Evolutionary conservation across 1,140 invertebrate species (phyloP).

Genomic region (Xylocopa sonorina): DNA sequence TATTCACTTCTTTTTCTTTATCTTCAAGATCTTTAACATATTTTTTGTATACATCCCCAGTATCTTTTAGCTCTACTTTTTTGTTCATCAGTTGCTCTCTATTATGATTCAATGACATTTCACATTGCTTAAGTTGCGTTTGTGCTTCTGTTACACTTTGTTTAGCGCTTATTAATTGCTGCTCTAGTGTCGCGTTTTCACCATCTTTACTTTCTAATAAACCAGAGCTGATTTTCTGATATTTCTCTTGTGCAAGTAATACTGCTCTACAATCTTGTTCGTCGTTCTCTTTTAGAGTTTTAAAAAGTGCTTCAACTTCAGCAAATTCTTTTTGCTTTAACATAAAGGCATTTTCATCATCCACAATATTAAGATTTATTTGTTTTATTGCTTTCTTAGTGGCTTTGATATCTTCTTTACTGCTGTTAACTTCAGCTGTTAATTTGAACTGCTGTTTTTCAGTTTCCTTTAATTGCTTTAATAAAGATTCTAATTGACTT

Average conservation of each 20-base stretch:
- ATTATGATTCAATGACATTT: conserved; percentile 89
- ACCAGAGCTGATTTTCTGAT: conserved; percentile 92
- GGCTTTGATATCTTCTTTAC: conserved; percentile 86
- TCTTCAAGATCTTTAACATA: conserved; percentile 86
- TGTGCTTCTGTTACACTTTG: conserved; percentile 88
- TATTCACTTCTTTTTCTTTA: conserved; percentile 85
- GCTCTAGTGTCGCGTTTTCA: conserved; percentile 92
- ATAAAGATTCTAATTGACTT: conserved; percentile 84
- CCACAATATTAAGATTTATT: conserved; percentile 86
- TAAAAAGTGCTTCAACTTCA: conserved; percentile 86
- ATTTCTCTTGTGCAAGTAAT: conserved; percentile 88
- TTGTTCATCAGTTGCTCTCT: conserved; percentile 87
- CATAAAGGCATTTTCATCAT: conserved; percentile 87
- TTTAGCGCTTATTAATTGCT: conserved; percentile 93
- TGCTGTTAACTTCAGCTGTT: conserved; percentile 86
- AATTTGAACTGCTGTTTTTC: conserved; percentile 88
- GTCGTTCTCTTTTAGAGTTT: conserved; percentile 87
- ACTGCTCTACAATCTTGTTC: conserved; percentile 87
- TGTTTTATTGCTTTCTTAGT: conserved; percentile 88
- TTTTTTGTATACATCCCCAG: conserved; percentile 87
- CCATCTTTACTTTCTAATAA: conserved; percentile 91
- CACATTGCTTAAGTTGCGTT: conserved; percentile 90
- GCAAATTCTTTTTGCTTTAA: conserved; percentile 87
- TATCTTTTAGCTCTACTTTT: conserved; percentile 86
- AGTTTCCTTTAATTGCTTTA: conserved; percentile 85